Percentiles rank a stretch among this genome's conserved stretches.
Conservation (phyloP, 2,797 vertebrate genomes). For the Acomys russatus region DNA sequence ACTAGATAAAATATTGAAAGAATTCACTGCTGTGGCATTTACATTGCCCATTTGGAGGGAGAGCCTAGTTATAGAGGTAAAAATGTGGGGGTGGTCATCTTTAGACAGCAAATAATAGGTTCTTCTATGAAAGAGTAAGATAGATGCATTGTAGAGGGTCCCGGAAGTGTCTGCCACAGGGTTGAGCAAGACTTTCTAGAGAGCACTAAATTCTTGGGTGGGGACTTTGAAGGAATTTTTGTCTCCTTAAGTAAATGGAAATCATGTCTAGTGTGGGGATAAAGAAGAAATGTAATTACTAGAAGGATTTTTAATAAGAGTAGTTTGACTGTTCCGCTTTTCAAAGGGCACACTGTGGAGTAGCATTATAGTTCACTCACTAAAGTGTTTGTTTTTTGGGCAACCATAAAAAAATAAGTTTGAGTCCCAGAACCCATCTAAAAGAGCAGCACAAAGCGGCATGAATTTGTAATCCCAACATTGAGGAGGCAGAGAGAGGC, state of each 20-base stretch:
- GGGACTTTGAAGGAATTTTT: background rate
- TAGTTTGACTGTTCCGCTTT: background rate
- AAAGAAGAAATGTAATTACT: background rate
- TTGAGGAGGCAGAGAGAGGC: background rate
- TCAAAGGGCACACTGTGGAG: background rate
- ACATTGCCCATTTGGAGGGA: background rate
- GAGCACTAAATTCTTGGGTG: background rate
- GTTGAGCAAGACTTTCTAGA: background rate
- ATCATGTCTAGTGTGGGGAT: background rate
- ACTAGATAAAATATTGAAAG: background rate
- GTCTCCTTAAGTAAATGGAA: background rate
- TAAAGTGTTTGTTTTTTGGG: background rate
- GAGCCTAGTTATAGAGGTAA: background rate
- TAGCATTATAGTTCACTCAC: background rate
- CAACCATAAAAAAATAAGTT: background rate
- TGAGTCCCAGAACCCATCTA: background rate
- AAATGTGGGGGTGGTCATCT: background rate
- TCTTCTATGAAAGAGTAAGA: background rate
- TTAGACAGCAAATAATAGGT: background rate
- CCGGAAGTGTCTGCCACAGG: background rate
- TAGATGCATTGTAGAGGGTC: background rate
- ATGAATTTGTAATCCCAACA: too few species aligned
- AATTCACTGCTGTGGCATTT: background rate
- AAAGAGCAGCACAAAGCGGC: background rate
- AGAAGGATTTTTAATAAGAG: background rate